Evolutionary conservation across 2,113 vertebrate genomes (phyloP), one percentile per base, ranked within the genome.

Genomic region (Prolemur simus): DNA sequence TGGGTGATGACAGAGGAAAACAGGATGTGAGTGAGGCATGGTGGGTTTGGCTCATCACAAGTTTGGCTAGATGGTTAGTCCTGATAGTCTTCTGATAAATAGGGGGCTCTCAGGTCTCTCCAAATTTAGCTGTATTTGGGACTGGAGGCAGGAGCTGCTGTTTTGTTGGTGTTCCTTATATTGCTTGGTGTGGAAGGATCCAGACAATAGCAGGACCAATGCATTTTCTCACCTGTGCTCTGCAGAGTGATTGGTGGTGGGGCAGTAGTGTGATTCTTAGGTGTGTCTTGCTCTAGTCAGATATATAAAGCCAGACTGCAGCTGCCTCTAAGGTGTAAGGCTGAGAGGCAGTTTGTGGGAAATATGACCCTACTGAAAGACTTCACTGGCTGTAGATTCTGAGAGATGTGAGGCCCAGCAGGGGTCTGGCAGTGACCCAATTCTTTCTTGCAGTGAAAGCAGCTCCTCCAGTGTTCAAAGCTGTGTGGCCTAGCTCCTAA

Each of bases 381-480:
- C 21, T 73, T 89, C 54, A 82, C 39, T 82, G 63, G 42, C 92
- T 87, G 10, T 89, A 92, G 78, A 91, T 86, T 95, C 80, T 90
- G 77, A 87, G 54, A 95, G 60, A 96, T 71, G 37, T 73, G 94
- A 94, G 80, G 80, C 85, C 63, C 63, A 83, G 92, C 54, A 89
- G 80, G 94, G 64, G 18, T 94, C 96, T 96, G 94, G 87, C 87
- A 96, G 32, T 93, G 66, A 21, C 39, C 39, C 74, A 95, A 12
- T 93, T 95, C 37, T 86, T 91, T 82, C 39, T 85, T 76, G 45
- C 17, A 60, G 80, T 66, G 49, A 93, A 88, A 86, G 60, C 52
- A 78, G 39, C 52, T 96, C 63, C 18, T 78, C n/a, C 66, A 68
- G 56, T 78, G 32, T 96, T 93, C 52, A 93, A 93, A 96, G 27